phyloP scores from a whole-genome alignment of 2,797 vertebrate species.

The Hapalemur alaotrensis region DNA sequence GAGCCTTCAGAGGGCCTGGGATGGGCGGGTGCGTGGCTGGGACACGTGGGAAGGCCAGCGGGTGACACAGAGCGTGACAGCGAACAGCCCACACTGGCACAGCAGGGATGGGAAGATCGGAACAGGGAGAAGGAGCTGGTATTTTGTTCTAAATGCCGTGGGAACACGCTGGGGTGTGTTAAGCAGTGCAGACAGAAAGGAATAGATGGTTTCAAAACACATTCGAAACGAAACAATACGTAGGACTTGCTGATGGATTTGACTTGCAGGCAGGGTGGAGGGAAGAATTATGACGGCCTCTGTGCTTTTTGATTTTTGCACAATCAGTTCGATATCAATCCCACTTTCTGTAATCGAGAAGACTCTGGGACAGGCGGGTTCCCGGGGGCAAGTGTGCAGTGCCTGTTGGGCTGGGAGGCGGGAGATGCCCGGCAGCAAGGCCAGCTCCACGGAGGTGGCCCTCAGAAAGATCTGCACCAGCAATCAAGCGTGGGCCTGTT shows the following conservation, averaged over 20 bases:
- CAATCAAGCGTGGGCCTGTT: accelerated
- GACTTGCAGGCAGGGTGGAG: background rate
- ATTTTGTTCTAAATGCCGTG: accelerated
- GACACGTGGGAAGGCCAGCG: too few relatives aligned
- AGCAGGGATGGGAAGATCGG: background rate
- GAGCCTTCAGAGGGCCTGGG: background rate
- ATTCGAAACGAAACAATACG: too few relatives aligned
- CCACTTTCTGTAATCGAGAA: background rate
- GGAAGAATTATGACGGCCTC: accelerated
- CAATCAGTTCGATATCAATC: background rate
- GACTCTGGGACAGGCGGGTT: background rate
- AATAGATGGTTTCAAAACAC: background rate
- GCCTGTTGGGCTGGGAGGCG: background rate
- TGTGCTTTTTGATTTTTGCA: background rate
- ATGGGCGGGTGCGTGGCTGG: accelerated
- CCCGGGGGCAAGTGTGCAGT: accelerated
- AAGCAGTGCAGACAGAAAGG: background rate
- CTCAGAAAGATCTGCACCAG: background rate
- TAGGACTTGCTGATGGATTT: too few relatives aligned
- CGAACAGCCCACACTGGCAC: accelerated
- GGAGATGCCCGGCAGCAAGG: background rate
- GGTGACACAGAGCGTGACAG: background rate
- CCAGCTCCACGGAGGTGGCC: accelerated
- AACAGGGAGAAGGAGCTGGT: accelerated
- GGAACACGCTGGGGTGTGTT: accelerated